phyloP scores from a whole-genome alignment of 2,113 vertebrate species.

The Elaphurus davidianus region DNA sequence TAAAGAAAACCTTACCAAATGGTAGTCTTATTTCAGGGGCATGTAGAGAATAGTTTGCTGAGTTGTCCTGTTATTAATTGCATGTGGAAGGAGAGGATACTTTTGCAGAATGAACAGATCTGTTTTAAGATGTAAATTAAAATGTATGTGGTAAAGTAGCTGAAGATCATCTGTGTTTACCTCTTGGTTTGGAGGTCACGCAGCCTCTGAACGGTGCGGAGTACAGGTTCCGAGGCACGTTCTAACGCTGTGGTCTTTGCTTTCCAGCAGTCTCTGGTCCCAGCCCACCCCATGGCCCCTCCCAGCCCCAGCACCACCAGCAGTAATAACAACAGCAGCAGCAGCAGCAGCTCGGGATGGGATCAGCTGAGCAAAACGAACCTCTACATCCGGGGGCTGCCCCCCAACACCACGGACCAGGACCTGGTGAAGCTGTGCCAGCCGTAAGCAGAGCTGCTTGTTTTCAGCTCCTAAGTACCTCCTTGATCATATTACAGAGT shows the following conservation, averaged over 20 bases:
- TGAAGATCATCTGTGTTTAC: background rate
- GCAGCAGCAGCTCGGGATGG: slow-evolving; percentile 96
- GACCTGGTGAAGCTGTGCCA: slow-evolving; percentile 99
- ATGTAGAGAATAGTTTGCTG: background rate
- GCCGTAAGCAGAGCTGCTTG: slow-evolving; percentile 89
- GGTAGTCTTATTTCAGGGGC: background rate
- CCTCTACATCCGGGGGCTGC: slow-evolving; percentile 97
- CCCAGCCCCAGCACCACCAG: slow-evolving; percentile 97
- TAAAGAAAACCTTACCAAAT: slow-evolving; percentile 1
- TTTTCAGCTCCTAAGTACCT: background rate
- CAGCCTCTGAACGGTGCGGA: background rate
- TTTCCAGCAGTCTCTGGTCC: slow-evolving; percentile 91
- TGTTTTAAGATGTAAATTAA: slow-evolving; percentile 34
- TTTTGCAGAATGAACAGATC: background rate
- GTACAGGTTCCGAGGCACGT: background rate
- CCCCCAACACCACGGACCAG: slow-evolving; percentile 96
- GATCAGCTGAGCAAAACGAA: slow-evolving; percentile 99
- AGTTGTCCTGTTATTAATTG: slow-evolving; percentile 11
- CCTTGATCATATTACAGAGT: background rate
- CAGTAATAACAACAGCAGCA: slow-evolving; percentile 97
- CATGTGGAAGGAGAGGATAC: background rate
- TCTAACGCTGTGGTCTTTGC: slow-evolving; percentile 56
- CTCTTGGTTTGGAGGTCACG: background rate
- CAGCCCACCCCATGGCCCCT: slow-evolving; percentile 95
- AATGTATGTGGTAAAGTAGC: background rate